A percentile compares a stretch with the other conserved stretches of the same genome.
Conservation (phyloP, 2,888 invertebrate genomes). For the Pardosa pseudoannulata region DNA sequence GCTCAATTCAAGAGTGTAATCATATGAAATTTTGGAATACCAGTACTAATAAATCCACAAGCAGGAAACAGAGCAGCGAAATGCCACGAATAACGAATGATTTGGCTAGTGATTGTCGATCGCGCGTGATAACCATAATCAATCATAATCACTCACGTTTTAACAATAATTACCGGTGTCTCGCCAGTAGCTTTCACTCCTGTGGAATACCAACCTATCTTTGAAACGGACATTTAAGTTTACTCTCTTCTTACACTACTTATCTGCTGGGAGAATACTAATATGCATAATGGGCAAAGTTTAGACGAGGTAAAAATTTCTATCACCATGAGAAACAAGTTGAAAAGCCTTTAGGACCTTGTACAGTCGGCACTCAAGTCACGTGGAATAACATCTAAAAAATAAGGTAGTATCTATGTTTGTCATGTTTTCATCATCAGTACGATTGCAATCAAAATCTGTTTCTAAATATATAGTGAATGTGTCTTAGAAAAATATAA, state of each 20-base stretch:
- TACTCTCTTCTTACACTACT: background rate
- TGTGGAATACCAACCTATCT: conserved; percentile 22
- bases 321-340: too few species aligned
- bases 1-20: background rate
- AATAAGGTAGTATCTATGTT: too few species aligned
- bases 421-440: too few species aligned
- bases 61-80: conserved; percentile 18
- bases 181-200: background rate
- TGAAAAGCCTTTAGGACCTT: too few species aligned
- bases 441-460: too few species aligned
- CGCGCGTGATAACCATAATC: conserved; percentile 20
- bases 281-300: too few species aligned
- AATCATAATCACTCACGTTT: conserved; percentile 26
- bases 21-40: background rate
- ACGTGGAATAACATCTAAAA: too few species aligned
- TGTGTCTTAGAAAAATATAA: too few species aligned
- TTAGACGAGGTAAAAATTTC: too few species aligned
- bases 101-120: background rate
- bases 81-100: conserved; percentile 29
- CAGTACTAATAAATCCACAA: background rate
- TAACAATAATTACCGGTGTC: conserved; percentile 13
- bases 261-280: conserved; percentile 12
- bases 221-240: conserved; percentile 13
- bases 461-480: too few species aligned
- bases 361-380: too few species aligned